phyloP scores from a whole-genome alignment of 2,888 invertebrate genomes.

The Conops quadrifasciatus region DNA sequence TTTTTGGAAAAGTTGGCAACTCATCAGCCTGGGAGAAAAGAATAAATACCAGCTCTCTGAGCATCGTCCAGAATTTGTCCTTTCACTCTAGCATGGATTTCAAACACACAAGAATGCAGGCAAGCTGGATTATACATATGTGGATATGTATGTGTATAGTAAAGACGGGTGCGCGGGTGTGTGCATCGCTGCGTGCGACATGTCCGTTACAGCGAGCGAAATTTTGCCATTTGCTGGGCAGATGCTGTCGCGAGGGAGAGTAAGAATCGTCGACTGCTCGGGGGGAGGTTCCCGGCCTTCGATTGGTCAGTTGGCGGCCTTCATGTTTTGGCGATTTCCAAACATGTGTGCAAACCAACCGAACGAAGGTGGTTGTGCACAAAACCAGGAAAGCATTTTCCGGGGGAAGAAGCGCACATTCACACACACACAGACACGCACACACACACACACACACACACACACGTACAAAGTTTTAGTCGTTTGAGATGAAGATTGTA shows the following conservation, averaged over 20 bases:
- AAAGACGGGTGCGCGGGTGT: background rate
- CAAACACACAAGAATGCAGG: too few relatives aligned
- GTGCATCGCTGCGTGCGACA: too few relatives aligned
- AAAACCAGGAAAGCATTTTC: background rate
- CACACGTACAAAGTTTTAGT: background rate
- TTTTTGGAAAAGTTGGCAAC: too few relatives aligned
- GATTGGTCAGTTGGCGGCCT: conserved; percentile 40
- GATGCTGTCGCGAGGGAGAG: background rate
- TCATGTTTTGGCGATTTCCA: conserved; percentile 13
- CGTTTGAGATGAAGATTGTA: too few relatives aligned
- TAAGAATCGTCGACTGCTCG: background rate
- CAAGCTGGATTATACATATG: background rate
- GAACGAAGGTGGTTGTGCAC: background rate
- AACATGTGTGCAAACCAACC: background rate
- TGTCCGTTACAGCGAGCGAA: background rate
- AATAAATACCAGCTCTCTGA: too few relatives aligned
- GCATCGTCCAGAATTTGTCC: too few relatives aligned
- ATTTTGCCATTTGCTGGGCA: background rate
- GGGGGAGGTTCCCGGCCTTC: conserved; percentile 38
- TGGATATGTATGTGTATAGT: background rate
- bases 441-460: background rate
- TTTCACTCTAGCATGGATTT: too few relatives aligned
- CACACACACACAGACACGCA: background rate
- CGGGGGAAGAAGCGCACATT: background rate
- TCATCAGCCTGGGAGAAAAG: too few relatives aligned